Conservation (phyloP, 2,888 invertebrate species). For the Zygaena filipendulae region DNA sequence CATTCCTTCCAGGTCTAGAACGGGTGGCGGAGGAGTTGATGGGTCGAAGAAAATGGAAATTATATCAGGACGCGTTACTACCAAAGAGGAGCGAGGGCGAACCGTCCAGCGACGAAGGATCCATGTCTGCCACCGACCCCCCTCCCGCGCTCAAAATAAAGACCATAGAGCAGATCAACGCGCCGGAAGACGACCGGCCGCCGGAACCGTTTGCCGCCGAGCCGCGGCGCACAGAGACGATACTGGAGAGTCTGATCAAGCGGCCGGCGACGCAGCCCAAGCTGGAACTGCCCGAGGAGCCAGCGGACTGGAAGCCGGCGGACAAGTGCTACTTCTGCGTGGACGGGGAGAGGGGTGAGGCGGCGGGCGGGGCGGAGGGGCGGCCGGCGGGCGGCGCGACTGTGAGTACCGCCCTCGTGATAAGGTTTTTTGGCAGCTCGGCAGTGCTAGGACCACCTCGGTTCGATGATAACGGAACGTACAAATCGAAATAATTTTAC, state of each 20-base stretch:
- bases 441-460: neutral
- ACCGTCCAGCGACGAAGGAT: slow-evolving; percentile 53
- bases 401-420: slow-evolving; percentile 23
- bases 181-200: slow-evolving; percentile 36
- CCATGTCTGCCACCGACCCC: slow-evolving; percentile 56
- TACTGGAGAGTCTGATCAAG: slow-evolving; percentile 63
- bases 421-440: slow-evolving; percentile 15
- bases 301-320: slow-evolving; percentile 83
- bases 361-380: slow-evolving; percentile 23
- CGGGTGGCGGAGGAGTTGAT: slow-evolving; percentile 96
- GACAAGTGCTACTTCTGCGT: slow-evolving; percentile 88
- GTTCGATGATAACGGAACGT: neutral
- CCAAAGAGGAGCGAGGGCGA: slow-evolving; percentile 53
- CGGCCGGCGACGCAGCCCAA: slow-evolving; percentile 57
- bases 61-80: slow-evolving; percentile 83
- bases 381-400: slow-evolving; percentile 27
- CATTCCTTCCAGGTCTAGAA: slow-evolving; percentile 82
- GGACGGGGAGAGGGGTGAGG: slow-evolving; percentile 42
- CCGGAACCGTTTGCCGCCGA: slow-evolving; percentile 18
- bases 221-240: slow-evolving; percentile 53
- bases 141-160: slow-evolving; percentile 62
- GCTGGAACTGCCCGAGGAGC: slow-evolving; percentile 48
- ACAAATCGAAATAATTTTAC: too few species aligned
- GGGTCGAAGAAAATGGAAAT: slow-evolving; percentile 96
- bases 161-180: slow-evolving; percentile 65